A percentile compares a stretch with the other conserved stretches of the same genome.
Conservation (phyloP, 2,113 vertebrate species). For the Crypturellus undulatus region DNA sequence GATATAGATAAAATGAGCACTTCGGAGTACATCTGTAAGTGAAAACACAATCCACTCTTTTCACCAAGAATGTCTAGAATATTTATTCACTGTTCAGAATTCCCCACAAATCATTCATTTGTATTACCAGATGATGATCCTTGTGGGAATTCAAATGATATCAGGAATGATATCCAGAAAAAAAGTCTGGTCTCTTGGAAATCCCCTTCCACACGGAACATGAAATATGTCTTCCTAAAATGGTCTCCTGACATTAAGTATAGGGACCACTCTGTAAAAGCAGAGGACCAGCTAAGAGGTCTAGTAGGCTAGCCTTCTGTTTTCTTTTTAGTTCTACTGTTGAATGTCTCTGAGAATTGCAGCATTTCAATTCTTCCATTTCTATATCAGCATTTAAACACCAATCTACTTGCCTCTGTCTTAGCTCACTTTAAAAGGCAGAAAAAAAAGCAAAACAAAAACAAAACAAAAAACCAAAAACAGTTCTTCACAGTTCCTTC, state of each 20-base stretch:
- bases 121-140: background rate
- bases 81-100: background rate
- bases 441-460: background rate
- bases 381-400: background rate
- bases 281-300: background rate
- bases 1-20: background rate
- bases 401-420: background rate
- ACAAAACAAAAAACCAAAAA: no score
- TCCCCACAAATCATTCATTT: background rate
- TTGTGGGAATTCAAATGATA: background rate
- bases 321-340: background rate
- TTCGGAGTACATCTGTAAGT: background rate
- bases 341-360: background rate
- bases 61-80: background rate
- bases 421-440: background rate
- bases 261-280: fast-evolving
- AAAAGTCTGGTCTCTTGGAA: background rate
- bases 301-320: background rate
- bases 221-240: background rate
- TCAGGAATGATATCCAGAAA: background rate
- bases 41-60: background rate
- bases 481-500: background rate
- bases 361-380: background rate
- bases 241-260: background rate
- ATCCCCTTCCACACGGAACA: background rate